These are phyloP conservation scores for Calliphora vomitoria DNA, from an alignment of 2,888 invertebrate species.

Conservation along the genomic window DNA sequence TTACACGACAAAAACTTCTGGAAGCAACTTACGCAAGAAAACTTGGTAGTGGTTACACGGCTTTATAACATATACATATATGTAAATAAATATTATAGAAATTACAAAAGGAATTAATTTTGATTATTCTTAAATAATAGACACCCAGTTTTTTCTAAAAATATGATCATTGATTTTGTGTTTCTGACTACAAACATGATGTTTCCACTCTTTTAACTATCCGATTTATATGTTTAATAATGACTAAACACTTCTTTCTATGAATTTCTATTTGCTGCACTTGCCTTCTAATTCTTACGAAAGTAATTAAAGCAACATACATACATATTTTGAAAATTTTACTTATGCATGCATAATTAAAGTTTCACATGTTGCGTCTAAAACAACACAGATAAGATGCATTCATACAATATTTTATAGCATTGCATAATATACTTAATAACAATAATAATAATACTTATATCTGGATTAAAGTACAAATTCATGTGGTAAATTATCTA, in stretches of 20 bases:
- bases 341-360: slow-evolving; percentile 18
- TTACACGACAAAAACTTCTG: too few relatives aligned
- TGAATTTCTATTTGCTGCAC: background rate
- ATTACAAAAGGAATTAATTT: too few relatives aligned
- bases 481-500: slow-evolving; percentile 29
- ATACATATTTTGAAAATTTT: slow-evolving; percentile 35
- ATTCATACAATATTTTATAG: slow-evolving; percentile 10
- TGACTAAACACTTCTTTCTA: background rate
- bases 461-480: slow-evolving; percentile 26
- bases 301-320: slow-evolving; percentile 30
- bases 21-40: too few relatives aligned
- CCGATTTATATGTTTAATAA: background rate
- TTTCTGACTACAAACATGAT: too few relatives aligned
- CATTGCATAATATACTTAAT: background rate
- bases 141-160: too few relatives aligned
- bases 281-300: background rate
- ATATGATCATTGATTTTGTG: too few relatives aligned
- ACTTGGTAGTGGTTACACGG: too few relatives aligned
- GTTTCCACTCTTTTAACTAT: background rate
- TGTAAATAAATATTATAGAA: too few relatives aligned
- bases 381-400: slow-evolving; percentile 35
- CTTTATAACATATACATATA: too few relatives aligned
- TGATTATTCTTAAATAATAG: too few relatives aligned
- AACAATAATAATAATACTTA: background rate
- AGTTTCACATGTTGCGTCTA: slow-evolving; percentile 3